phyloP scores from a whole-genome alignment of 92 coral and sea anemone species.

The Plumapathes pennacea region DNA sequence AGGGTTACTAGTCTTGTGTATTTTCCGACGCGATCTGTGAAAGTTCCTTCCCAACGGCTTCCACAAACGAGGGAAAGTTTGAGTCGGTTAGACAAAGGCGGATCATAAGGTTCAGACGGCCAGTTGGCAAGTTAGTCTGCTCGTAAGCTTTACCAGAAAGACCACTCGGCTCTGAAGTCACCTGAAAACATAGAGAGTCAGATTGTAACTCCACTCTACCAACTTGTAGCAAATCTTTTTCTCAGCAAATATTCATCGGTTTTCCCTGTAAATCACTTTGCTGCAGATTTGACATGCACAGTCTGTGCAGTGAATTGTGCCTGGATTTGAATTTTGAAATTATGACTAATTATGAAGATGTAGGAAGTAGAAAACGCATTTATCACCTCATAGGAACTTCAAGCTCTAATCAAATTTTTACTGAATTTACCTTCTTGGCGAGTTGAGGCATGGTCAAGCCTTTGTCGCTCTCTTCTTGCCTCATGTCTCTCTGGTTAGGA shows the following conservation, averaged over 20 bases:
- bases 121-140: conserved; percentile 60
- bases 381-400: background rate
- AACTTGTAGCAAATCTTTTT: too few relatives aligned
- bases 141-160: too few relatives aligned
- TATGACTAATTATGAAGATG: too few relatives aligned
- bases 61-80: conserved; percentile 92
- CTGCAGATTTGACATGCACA: too few relatives aligned
- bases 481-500: background rate
- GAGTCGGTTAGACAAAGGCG: conserved; percentile 84
- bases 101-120: conserved; percentile 62
- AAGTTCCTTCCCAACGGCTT: conserved; percentile 82
- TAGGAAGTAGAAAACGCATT: too few relatives aligned
- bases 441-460: conserved; percentile 50
- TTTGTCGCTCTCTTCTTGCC: background rate
- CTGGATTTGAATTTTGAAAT: too few relatives aligned
- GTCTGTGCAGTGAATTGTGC: background rate
- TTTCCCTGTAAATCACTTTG: too few relatives aligned
- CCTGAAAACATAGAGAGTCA: too few relatives aligned
- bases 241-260: too few relatives aligned
- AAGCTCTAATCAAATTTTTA: background rate
- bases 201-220: too few relatives aligned
- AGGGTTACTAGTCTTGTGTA: too few relatives aligned
- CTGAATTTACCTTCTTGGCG: conserved; percentile 41
- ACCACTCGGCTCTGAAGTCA: too few relatives aligned
- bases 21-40: conserved; percentile 33